Conservation (phyloP, 2,113 vertebrate species). For the Ursus arctos region DNA sequence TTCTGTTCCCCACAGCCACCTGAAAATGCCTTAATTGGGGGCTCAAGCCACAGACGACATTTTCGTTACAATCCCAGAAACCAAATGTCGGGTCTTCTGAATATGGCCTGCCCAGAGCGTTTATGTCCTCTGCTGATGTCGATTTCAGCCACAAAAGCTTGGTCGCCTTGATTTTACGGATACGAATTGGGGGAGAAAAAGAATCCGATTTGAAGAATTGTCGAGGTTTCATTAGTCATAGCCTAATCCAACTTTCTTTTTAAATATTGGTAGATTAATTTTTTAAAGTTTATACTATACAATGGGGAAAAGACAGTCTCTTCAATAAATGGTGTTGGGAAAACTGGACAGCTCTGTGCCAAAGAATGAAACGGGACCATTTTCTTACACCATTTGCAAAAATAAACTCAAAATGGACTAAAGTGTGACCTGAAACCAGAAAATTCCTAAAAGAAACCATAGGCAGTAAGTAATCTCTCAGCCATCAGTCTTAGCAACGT, state of each 20-base stretch:
- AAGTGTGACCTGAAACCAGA: background rate
- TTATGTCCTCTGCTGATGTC: background rate
- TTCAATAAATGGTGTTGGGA: background rate
- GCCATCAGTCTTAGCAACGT: background rate
- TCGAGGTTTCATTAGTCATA: background rate
- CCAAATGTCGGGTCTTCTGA: too few species aligned
- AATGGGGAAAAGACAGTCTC: background rate
- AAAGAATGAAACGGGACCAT: background rate
- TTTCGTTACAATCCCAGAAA: accelerated
- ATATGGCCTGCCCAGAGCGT: background rate
- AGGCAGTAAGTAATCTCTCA: background rate
- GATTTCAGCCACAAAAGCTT: background rate
- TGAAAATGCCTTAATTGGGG: background rate
- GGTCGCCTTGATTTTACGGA: background rate
- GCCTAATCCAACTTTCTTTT: background rate
- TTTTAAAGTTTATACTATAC: background rate
- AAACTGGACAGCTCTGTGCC: background rate
- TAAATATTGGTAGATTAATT: background rate
- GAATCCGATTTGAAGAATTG: background rate
- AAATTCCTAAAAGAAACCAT: background rate
- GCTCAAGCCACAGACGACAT: accelerated
- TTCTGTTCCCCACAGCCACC: background rate
- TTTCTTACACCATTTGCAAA: background rate
- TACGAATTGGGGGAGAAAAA: background rate
- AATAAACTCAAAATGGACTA: background rate